Evolutionary conservation across 2,797 vertebrate species (phyloP), one percentile per base, ranked within the genome.

Genomic region (Manis pentadactyla): DNA sequence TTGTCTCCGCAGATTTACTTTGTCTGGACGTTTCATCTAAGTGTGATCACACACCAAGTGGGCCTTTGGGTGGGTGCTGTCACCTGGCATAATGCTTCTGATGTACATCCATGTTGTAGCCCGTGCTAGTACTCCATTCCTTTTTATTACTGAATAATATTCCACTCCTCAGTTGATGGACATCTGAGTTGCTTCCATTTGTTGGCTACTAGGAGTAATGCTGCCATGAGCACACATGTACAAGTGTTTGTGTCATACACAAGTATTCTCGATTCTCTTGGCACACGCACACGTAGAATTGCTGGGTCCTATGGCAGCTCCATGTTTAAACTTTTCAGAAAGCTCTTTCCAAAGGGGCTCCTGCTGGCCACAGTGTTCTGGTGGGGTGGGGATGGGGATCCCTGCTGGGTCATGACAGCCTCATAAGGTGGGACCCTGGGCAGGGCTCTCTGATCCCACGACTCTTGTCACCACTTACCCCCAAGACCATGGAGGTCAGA

Each of bases 71-170:
- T 75, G 42, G 4, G 4, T 14, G 51, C 21, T 86, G 23, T 68
- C 51, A 37, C 37, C 25, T 34, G n/a, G 46, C 2, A 4, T 2
- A 0, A 5, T n/a, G n/a, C 4, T 27, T 64, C 25, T 5, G 6
- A 42, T 19, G 39, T 31, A 39, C 25, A 2, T 4, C 25, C 0
- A 0, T 18, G 55, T 14, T 4, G 23, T 2, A 3, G 37, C 5
- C 1, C 0, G 1, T 15, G 37, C 21, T 5, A 1, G 2, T 25
- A 19, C 69, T 27, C 3, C 4, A 0, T 49, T 49, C n/a, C 77
- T 71, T 64, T 64, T 46, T 15, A 7, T 25, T 29, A 37, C 34
- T 0, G 0, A 19, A 0, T 51, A 19, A 34, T n/a, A 12, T 3
- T 46, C 75, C 2, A 9, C 29, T 61, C 61, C 0, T 18, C 0